phyloP scores from a whole-genome alignment of 1,140 invertebrate species.

The Aphis craccivora region DNA sequence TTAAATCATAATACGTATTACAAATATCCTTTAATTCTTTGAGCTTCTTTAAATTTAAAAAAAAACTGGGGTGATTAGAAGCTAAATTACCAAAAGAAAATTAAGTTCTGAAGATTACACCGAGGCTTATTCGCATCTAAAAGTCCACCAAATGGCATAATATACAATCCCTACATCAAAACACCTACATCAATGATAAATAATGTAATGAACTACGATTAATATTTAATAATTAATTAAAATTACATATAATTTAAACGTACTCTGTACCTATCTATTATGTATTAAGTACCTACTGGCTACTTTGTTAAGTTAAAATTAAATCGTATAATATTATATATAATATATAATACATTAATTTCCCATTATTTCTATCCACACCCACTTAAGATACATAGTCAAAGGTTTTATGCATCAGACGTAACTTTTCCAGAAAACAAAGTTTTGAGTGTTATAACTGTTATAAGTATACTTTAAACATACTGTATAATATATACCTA shows the following conservation, averaged over 20 bases:
- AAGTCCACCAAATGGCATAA: background rate
- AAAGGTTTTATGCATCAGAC: background rate
- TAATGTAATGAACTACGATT: background rate
- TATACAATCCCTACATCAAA: background rate
- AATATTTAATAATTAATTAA: background rate
- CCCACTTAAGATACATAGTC: background rate
- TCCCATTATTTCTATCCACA: background rate
- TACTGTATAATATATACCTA: background rate
- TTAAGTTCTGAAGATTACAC: background rate
- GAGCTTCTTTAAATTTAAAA: background rate
- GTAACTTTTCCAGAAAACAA: constrained; percentile 29
- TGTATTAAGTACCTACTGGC: background rate
- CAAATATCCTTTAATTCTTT: background rate
- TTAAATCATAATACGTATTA: background rate
- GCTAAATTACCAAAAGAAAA: background rate
- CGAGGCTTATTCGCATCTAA: background rate
- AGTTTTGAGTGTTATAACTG: constrained; percentile 20
- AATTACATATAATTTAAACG: background rate
- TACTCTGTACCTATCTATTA: background rate
- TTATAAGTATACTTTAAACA: constrained; percentile 24
- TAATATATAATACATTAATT: background rate
- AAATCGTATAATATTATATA: background rate
- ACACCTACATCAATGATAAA: background rate
- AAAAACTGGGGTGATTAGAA: background rate
- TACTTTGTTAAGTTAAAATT: background rate